phyloP scores from a whole-genome alignment of 30 jellyfish, hydroid and myxozoan genomes.

The Aurelia sp. region DNA sequence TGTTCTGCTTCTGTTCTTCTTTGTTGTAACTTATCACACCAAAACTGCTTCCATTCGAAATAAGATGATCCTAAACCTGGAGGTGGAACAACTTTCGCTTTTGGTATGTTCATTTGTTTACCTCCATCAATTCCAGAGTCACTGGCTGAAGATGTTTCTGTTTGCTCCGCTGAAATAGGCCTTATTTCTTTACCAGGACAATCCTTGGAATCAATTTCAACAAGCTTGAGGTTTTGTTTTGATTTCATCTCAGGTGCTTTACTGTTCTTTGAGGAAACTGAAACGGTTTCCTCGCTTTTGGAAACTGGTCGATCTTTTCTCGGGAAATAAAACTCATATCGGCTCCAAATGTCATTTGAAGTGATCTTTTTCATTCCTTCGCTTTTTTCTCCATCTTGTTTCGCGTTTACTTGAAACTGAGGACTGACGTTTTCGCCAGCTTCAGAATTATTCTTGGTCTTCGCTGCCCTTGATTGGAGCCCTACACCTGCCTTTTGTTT shows the following conservation, averaged over 20 bases:
- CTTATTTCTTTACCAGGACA: no score
- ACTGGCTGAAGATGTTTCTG: neutral
- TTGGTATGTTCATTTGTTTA: neutral
- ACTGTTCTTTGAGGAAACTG: no score
- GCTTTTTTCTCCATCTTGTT: neutral
- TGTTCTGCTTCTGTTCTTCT: neutral
- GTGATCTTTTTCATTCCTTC: neutral
- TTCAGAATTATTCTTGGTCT: neutral
- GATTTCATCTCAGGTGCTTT: neutral
- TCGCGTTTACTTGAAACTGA: neutral
- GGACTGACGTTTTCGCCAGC: neutral
- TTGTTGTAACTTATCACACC: constrained; percentile 46
- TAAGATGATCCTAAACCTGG: constrained; percentile 50
- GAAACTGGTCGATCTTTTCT: constrained; percentile 6
- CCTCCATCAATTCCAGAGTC: neutral
- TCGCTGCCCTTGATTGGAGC: neutral
- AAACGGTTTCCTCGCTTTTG: neutral
- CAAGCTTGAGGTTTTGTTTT: neutral
- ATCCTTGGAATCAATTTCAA: neutral
- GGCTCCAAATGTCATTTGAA: neutral
- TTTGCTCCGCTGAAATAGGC: neutral
- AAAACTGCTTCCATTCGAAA: constrained; percentile 56
- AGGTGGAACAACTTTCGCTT: neutral
- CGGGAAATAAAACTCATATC: constrained; percentile 54
- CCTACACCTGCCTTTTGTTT: neutral